phyloP scores from a whole-genome alignment of 2,113 vertebrate genomes.

The Toxotes jaculatrix region DNA sequence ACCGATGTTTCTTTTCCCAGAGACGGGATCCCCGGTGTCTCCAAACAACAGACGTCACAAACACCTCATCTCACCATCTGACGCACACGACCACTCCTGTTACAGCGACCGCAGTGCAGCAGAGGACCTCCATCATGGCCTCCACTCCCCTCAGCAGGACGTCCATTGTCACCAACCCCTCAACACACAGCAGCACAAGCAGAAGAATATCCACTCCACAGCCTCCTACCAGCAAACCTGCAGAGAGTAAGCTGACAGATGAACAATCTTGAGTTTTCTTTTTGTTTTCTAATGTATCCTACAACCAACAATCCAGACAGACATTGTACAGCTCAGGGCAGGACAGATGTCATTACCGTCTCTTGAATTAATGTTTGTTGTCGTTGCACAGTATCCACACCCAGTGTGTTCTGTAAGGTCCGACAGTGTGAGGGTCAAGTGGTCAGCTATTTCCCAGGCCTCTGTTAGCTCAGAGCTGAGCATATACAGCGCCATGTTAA shows the following conservation, averaged over 20 bases:
- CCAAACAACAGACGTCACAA: slow-evolving; percentile 65
- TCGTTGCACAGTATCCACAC: slow-evolving; percentile 8
- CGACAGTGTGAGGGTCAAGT: slow-evolving; percentile 56
- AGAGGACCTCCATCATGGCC: slow-evolving; percentile 59
- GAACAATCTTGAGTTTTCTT: too few species aligned
- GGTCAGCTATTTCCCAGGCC: slow-evolving; percentile 76
- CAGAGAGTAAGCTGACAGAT: slow-evolving; percentile 80
- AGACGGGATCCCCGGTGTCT: slow-evolving; percentile 89
- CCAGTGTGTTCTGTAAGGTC: slow-evolving; percentile 31
- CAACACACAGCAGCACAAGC: slow-evolving; percentile 76
- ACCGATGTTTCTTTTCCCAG: slow-evolving; percentile 72
- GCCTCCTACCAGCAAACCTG: slow-evolving; percentile 85
- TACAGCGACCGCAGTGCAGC: slow-evolving; percentile 75
- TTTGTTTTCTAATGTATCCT: background rate
- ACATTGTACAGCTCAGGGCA: background rate
- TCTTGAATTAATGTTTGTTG: slow-evolving; percentile 40
- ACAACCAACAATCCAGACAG: background rate
- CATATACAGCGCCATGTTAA: slow-evolving; percentile 75
- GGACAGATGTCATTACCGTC: background rate
- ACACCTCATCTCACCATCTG: slow-evolving; percentile 55
- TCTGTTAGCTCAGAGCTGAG: slow-evolving; percentile 67
- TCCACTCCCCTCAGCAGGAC: slow-evolving; percentile 23
- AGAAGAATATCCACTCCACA: slow-evolving; percentile 71
- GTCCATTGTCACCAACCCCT: slow-evolving; percentile 12
- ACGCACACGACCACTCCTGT: slow-evolving; percentile 74